Evolutionary conservation across 2,113 vertebrate species (phyloP).

Genomic region (Thamnaconus septentrionalis): DNA sequence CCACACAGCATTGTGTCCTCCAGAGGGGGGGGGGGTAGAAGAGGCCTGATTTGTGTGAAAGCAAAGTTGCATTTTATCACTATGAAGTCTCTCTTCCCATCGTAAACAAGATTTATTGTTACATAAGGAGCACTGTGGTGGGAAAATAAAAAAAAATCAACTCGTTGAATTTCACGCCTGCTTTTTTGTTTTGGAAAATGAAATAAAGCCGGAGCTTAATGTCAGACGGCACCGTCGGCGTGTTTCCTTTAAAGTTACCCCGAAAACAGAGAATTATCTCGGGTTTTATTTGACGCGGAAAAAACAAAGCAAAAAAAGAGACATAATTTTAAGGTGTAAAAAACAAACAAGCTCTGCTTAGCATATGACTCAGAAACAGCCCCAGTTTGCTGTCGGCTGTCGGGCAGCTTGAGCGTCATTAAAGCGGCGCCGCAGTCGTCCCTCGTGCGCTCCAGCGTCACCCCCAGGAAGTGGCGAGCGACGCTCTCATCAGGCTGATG

Average conservation of each 20-base stretch:
- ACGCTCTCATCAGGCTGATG: conserved; percentile 61
- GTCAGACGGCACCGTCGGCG: conserved; percentile 18
- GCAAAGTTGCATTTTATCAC: conserved; percentile 13
- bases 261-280: conserved; percentile 6
- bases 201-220: conserved; percentile 5
- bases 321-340: conserved; percentile 23
- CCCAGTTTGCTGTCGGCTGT: conserved; percentile 54
- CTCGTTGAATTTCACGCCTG: background rate
- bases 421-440: conserved; percentile 36
- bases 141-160: background rate
- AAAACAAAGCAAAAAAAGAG: too few species aligned
- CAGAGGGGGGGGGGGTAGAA: background rate
- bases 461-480: conserved; percentile 53
- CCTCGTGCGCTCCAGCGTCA: conserved; percentile 25
- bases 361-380: conserved; percentile 39
- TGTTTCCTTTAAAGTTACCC: conserved; percentile 12
- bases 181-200: conserved; percentile 13
- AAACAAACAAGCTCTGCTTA: conserved; percentile 27
- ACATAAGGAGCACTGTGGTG: background rate
- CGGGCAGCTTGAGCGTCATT: conserved; percentile 35
- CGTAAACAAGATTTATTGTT: conserved; percentile 14
- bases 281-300: conserved; percentile 9
- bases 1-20: conserved; percentile 14
- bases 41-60: background rate
- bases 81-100: background rate